Base-by-base conservation (phyloP, 1,140 invertebrate species). In the Solenopsis fugax region DNA sequence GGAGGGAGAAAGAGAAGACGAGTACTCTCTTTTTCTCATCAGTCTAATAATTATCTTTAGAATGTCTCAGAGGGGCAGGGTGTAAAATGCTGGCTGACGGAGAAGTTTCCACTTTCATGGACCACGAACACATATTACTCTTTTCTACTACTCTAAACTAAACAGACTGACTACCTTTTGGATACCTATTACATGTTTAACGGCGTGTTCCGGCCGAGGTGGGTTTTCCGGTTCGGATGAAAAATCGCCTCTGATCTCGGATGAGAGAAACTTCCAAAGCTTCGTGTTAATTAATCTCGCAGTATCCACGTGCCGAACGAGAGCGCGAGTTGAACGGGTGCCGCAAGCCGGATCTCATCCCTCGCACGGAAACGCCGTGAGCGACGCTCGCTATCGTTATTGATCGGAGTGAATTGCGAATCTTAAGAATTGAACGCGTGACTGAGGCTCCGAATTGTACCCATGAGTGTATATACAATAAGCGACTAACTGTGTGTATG, bases 161-260 rank as follows among this genome's bases (percentile, higher is more conserved):
- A 93, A 94, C 92, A 94, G 93, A 94, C 93, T 94, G 93, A 94
- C 92, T 93, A 93, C 90, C 87, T 93, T 93, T 92, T 91, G 91
- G 89, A 93, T 92, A 93, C 89, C 88, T 93, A 93, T 93, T 93
- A 60, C 54, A 29, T 75, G 45, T 73, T 60, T 37, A 60, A 73
- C 41, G 48, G 29, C 62, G 64, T 54, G 69, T 52, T 29, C 48
- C 29, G n/a, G 67, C 13, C 29, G 45, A 34, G 48, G 29, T 48
- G 48, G 16, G 24, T 29, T 50, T 54, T n/a, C 6, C 7, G n/a
- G 41, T 41, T 41, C 7, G 41, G 41, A 41, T 41, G 0, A 41
- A 41, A 41, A 41, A 41, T 41, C 41, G 41, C 41, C 41, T 41
- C 41, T 41, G 41, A 41, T 41, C 41, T 41, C 7, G 4, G 41